These are phyloP conservation scores for Hippocampus guttulatus DNA, from an alignment of 2,113 vertebrate genomes.

Conservation along the genomic window DNA sequence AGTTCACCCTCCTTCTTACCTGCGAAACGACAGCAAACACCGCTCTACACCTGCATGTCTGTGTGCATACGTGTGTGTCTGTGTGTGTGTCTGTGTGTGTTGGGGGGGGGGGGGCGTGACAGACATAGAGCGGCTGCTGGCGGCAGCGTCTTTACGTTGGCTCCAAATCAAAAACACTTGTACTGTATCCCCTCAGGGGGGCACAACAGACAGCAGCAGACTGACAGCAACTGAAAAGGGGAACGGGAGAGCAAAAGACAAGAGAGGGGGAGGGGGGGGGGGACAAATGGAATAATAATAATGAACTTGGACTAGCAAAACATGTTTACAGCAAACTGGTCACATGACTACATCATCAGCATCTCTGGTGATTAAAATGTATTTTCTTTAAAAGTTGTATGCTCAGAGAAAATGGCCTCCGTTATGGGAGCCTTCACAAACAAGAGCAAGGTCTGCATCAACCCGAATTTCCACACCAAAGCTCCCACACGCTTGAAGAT, in stretches of 20 bases:
- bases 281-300: conserved; percentile 16
- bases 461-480: no score
- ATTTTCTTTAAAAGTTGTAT: no score
- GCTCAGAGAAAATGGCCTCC: no score
- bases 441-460: no score
- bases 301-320: background rate
- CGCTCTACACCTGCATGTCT: conserved; percentile 17
- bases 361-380: no score
- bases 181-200: conserved; percentile 50
- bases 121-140: conserved; percentile 12
- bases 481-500: no score
- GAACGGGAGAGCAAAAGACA: background rate
- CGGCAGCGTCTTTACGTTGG: conserved; percentile 53
- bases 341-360: no score
- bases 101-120: background rate
- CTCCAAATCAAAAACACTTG: conserved; percentile 62
- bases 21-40: conserved; percentile 19
- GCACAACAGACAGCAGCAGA: conserved; percentile 33
- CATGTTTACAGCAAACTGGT: no score
- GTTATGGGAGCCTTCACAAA: no score
- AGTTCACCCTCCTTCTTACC: background rate
- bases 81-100: background rate
- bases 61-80: background rate
- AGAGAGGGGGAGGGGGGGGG: background rate
- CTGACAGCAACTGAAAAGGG: conserved; percentile 27